Conservation (phyloP, 2,113 vertebrate genomes). For the Thymallus thymallus region DNA sequence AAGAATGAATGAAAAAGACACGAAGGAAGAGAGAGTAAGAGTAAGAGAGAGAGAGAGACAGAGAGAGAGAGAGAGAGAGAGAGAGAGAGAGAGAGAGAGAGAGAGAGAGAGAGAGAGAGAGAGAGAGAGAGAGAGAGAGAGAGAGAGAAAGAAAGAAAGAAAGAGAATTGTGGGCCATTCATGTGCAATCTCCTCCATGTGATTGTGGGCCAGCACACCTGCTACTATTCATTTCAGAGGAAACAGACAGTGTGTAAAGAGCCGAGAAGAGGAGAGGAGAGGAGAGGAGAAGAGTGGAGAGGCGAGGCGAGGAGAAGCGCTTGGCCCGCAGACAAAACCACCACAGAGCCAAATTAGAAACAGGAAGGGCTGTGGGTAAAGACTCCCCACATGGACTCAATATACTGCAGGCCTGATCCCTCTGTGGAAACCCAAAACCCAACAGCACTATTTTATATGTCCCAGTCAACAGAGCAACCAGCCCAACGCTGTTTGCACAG, state of each 20-base stretch:
- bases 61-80: no score
- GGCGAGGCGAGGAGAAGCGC: conserved; percentile 56
- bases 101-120: conserved; percentile 50
- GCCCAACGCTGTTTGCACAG: conserved; percentile 61
- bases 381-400: conserved; percentile 80
- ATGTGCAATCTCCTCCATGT: conserved; percentile 67
- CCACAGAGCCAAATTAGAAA: conserved; percentile 81
- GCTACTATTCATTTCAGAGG: conserved; percentile 82
- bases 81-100: no score
- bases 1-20: background rate
- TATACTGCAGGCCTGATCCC: conserved; percentile 76
- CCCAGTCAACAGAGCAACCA: conserved; percentile 73
- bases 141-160: conserved; percentile 21
- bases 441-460: conserved; percentile 75
- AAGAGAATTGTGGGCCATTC: conserved; percentile 69
- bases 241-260: conserved; percentile 76
- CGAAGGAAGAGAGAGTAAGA: background rate
- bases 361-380: conserved; percentile 81
- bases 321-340: conserved; percentile 79
- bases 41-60: no score
- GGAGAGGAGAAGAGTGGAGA: no score
- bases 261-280: no score
- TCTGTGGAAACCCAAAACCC: conserved; percentile 77
- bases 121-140: conserved; percentile 37
- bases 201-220: conserved; percentile 77